Evolutionary conservation across 2,888 invertebrate species (phyloP).

Genomic region (Tipula lateralis): DNA sequence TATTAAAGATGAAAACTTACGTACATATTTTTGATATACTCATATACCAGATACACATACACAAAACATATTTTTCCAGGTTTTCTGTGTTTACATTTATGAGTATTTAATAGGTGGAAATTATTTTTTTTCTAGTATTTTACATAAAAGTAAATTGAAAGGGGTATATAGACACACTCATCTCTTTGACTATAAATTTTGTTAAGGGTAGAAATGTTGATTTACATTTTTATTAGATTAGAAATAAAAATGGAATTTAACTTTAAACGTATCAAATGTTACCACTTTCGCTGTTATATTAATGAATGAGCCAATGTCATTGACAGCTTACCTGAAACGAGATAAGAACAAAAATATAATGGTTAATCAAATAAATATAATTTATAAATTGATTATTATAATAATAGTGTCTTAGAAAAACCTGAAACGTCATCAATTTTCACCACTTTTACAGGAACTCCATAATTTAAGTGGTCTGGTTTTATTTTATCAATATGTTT

Average conservation of each 20-base stretch:
- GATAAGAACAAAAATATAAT: not conserved
- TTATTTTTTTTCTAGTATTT: not conserved
- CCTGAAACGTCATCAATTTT: no score
- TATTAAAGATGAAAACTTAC: constrained; percentile 2
- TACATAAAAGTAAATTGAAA: constrained; percentile 13
- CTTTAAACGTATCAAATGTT: not conserved
- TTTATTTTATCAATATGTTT: no score
- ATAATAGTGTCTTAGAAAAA: not conserved
- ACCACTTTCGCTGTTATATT: not conserved
- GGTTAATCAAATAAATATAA: not conserved
- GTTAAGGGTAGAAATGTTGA: not conserved
- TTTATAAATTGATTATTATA: not conserved
- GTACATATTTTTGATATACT: not conserved
- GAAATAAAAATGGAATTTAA: not conserved
- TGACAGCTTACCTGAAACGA: not conserved
- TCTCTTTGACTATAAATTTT: not conserved
- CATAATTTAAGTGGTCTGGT: no score
- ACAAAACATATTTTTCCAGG: not conserved
- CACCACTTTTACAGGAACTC: no score
- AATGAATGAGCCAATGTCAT: not conserved
- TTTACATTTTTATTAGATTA: not conserved
- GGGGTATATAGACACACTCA: not conserved
- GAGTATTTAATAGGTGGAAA: constrained; percentile 6
- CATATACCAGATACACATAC: not conserved
- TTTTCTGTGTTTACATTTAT: not conserved